These are phyloP conservation scores for Phortica variegata DNA, from an alignment of 1,140 invertebrate species.

Conservation along the genomic window DNA sequence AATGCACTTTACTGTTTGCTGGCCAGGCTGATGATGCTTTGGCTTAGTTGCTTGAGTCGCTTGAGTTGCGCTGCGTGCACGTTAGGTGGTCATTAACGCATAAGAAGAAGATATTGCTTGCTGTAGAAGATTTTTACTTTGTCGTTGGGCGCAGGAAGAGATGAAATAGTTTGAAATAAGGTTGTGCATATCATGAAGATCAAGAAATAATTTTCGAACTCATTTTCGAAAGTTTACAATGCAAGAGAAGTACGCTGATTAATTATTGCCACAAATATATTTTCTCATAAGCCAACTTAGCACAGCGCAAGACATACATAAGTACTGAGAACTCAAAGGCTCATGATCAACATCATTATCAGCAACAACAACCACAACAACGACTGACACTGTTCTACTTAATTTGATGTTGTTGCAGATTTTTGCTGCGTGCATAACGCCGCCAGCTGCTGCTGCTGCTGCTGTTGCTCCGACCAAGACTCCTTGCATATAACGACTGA, in stretches of 20 bases:
- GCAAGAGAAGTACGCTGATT: too few relatives aligned
- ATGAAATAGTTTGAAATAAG: too few relatives aligned
- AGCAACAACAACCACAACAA: conserved; percentile 19
- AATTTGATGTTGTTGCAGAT: conserved; percentile 42
- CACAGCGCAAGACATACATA: conserved; percentile 6
- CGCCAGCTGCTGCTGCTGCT: neutral
- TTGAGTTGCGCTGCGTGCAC: conserved; percentile 35
- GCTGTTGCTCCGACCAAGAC: conserved; percentile 22
- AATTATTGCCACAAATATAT: too few relatives aligned
- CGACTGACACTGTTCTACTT: conserved; percentile 35
- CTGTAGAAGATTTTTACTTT: too few relatives aligned
- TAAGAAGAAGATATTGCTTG: too few relatives aligned
- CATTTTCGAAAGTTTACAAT: too few relatives aligned
- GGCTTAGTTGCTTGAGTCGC: neutral
- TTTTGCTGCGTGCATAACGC: neutral
- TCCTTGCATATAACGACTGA: conserved; percentile 3
- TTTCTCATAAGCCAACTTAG: too few relatives aligned
- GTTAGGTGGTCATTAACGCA: conserved; percentile 52
- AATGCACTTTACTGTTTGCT: conserved; percentile 10
- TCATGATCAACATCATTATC: conserved; percentile 15
- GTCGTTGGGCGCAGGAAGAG: too few relatives aligned
- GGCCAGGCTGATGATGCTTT: conserved; percentile 4
- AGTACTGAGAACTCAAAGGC: conserved; percentile 14
- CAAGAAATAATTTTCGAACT: too few relatives aligned
- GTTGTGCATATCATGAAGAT: too few relatives aligned